Evolutionary conservation across 1,140 invertebrate genomes (phyloP).

Genomic region (Rhopalosiphum padi): DNA sequence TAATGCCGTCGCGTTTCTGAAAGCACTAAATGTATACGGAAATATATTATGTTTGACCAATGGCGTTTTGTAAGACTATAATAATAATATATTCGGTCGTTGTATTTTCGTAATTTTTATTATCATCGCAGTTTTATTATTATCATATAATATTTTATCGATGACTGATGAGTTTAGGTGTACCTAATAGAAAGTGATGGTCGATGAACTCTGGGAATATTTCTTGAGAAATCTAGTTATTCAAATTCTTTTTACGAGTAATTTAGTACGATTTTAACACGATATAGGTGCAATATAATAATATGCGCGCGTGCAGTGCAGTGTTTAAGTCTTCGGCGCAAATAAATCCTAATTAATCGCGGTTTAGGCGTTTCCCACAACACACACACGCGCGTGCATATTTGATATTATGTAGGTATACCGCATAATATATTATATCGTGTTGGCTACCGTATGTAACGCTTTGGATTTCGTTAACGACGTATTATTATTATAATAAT

Average conservation of each 20-base stretch:
- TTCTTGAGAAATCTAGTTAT: slow-evolving; percentile 56
- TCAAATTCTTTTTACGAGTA: slow-evolving; percentile 33
- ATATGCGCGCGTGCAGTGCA: background rate
- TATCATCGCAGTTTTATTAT: background rate
- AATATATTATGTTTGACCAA: slow-evolving; percentile 10
- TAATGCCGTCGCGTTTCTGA: background rate
- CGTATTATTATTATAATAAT: background rate
- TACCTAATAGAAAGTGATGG: background rate
- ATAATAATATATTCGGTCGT: background rate
- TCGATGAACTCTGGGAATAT: slow-evolving; percentile 53
- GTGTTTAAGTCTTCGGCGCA: background rate
- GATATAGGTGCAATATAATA: background rate
- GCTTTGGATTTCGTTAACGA: background rate
- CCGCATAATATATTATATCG: background rate
- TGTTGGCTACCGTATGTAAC: slow-evolving; percentile 12
- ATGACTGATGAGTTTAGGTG: slow-evolving; percentile 32
- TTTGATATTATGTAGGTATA: background rate
- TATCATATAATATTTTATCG: background rate
- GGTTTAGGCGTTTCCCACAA: background rate
- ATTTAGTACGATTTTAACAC: background rate
- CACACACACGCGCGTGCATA: background rate
- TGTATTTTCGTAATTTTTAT: slow-evolving; percentile 5
- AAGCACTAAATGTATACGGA: background rate
- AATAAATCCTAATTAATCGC: slow-evolving; percentile 49
- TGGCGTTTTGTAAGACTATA: background rate